Percentiles rank a stretch among this genome's conserved stretches.
phyloP scores from a whole-genome alignment of 2,888 invertebrate genomes.

The Leucania comma region DNA sequence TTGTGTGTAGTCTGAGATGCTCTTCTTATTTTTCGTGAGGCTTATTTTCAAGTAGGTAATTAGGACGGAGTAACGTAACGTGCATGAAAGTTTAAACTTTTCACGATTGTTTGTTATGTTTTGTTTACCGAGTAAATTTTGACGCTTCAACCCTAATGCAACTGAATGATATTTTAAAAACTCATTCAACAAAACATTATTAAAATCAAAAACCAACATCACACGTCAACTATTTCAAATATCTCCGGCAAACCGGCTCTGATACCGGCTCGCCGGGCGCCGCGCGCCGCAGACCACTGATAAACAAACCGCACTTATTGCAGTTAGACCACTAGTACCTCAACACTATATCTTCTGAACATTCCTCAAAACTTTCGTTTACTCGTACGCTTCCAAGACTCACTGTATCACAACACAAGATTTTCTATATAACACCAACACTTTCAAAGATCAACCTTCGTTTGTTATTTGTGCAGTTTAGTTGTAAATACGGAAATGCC shows the following conservation, averaged over 20 bases:
- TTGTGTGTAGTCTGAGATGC: neutral
- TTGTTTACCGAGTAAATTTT: slow-evolving; percentile 11
- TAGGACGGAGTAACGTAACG: neutral
- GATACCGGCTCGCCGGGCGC: slow-evolving; percentile 42
- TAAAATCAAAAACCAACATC: slow-evolving; percentile 25
- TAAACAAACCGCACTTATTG: slow-evolving; percentile 57
- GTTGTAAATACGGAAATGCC: slow-evolving; percentile 44
- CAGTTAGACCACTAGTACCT: slow-evolving; percentile 16
- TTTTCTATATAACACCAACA: slow-evolving; percentile 51
- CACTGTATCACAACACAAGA: slow-evolving; percentile 60
- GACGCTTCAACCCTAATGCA: neutral
- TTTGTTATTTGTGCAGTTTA: slow-evolving; percentile 54
- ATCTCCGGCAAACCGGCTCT: slow-evolving; percentile 35
- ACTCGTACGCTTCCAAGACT: slow-evolving; percentile 11
- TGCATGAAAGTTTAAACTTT: neutral
- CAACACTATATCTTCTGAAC: slow-evolving; percentile 28
- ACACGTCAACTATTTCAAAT: slow-evolving; percentile 43
- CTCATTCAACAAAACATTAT: no score
- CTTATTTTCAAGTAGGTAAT: neutral
- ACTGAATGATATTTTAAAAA: neutral
- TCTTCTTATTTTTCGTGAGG: neutral
- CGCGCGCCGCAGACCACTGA: slow-evolving; percentile 37
- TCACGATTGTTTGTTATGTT: slow-evolving; percentile 1
- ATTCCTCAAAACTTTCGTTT: slow-evolving; percentile 17
- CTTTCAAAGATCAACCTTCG: slow-evolving; percentile 42